Evolutionary conservation across 2,113 vertebrate species (phyloP).

Genomic region (Coptodon rendalli): DNA sequence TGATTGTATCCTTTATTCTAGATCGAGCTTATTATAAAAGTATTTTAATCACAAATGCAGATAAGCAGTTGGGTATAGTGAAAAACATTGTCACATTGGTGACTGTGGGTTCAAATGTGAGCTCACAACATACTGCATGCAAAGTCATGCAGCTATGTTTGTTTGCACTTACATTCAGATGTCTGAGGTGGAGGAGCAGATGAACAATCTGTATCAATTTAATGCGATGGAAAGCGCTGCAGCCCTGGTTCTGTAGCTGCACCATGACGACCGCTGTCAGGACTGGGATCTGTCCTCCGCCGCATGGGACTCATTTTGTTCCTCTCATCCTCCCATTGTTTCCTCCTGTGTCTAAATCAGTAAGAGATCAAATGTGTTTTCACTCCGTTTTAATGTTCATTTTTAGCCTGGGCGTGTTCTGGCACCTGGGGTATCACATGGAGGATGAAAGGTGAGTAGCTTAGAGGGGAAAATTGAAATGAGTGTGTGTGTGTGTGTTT

Average conservation of each 20-base stretch:
- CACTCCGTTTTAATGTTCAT: slow-evolving; percentile 18
- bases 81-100: not conserved
- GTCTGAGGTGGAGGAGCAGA: slow-evolving; percentile 6
- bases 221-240: slow-evolving; percentile 9
- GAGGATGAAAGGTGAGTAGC: slow-evolving; percentile 28
- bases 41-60: not conserved
- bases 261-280: slow-evolving; percentile 50
- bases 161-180: not conserved
- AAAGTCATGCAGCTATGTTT: not conserved
- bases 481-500: not conserved
- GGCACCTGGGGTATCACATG: slow-evolving; percentile 16
- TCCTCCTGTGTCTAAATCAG: not conserved
- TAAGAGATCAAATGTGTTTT: not conserved
- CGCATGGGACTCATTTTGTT: slow-evolving; percentile 33
- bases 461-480: not conserved
- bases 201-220: slow-evolving; percentile 12
- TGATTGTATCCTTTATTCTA: not conserved
- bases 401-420: slow-evolving; percentile 13
- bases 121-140: not conserved
- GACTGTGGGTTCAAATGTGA: not conserved
- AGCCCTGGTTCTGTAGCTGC: slow-evolving; percentile 15
- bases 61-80: not conserved
- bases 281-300: slow-evolving; percentile 27
- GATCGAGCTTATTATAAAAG: not conserved
- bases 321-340: not conserved